These are phyloP conservation scores for Falco berigora DNA, from an alignment of 2,797 vertebrate species.

Conservation along the genomic window DNA sequence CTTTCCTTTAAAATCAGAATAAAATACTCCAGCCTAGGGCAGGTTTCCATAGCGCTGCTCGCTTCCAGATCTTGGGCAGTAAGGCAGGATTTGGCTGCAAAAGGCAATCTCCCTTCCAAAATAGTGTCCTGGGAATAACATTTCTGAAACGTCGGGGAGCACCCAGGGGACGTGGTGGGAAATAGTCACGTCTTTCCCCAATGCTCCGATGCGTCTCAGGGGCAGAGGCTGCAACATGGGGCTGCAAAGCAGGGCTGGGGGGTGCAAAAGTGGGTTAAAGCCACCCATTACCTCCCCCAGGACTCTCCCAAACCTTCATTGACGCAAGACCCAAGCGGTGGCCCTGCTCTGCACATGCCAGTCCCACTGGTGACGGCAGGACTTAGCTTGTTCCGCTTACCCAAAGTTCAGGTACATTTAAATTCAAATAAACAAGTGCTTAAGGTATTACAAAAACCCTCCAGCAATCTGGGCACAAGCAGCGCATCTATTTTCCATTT, in stretches of 20 bases:
- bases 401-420: neutral
- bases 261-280: neutral
- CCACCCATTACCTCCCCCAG: rapidly evolving
- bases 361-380: neutral
- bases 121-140: rapidly evolving
- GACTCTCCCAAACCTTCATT: neutral
- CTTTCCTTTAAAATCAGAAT: neutral
- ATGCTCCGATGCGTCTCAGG: rapidly evolving
- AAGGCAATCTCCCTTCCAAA: neutral
- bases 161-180: neutral
- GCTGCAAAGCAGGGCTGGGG: too few relatives aligned
- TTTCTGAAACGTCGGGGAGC: neutral
- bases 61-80: neutral
- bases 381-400: neutral
- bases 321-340: rapidly evolving
- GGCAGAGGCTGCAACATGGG: neutral
- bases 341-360: rapidly evolving
- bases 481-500: neutral
- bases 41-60: neutral
- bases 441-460: neutral
- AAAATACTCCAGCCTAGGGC: neutral
- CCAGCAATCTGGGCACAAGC: neutral
- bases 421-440: neutral
- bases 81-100: neutral
- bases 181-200: neutral